A percentile compares a stretch with the other conserved stretches of the same genome.
phyloP scores from a whole-genome alignment of 2,888 invertebrate species.

The Mesoligia furuncula region DNA sequence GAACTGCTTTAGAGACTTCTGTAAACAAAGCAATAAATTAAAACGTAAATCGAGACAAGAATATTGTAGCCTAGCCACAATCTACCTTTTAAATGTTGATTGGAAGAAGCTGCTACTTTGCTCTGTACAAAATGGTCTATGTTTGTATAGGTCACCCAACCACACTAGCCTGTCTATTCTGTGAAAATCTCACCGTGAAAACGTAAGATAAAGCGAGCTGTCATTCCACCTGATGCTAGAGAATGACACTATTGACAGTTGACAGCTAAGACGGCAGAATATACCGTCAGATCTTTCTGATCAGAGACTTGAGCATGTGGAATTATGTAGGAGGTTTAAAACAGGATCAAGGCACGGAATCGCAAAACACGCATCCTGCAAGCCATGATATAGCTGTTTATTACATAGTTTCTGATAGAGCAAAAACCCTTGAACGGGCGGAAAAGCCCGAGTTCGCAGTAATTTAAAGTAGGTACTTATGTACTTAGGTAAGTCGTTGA shows the following conservation, averaged over 20 bases:
- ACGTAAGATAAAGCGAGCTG: too few species aligned
- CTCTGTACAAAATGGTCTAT: neutral
- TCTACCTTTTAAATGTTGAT: neutral
- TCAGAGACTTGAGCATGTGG: neutral
- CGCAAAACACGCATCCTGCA: neutral
- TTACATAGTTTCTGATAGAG: neutral
- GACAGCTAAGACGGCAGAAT: neutral
- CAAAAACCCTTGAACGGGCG: slow-evolving; percentile 12
- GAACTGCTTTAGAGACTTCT: neutral
- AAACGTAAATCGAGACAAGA: neutral
- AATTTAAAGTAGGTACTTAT: slow-evolving; percentile 38
- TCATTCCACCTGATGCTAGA: too few species aligned
- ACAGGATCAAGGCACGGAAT: neutral
- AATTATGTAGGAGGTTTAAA: neutral
- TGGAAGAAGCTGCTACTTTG: neutral
- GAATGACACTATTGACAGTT: neutral
- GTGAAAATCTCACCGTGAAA: too few species aligned
- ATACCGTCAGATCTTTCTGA: neutral
- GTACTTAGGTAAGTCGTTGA: slow-evolving; percentile 35
- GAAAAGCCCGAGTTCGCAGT: slow-evolving; percentile 4
- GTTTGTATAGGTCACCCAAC: neutral
- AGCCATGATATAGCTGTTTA: neutral
- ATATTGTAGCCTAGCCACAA: neutral
- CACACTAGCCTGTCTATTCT: neutral
- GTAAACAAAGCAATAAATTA: neutral